phyloP scores from a whole-genome alignment of 2,888 invertebrate genomes.

The Drosophila merina region DNA sequence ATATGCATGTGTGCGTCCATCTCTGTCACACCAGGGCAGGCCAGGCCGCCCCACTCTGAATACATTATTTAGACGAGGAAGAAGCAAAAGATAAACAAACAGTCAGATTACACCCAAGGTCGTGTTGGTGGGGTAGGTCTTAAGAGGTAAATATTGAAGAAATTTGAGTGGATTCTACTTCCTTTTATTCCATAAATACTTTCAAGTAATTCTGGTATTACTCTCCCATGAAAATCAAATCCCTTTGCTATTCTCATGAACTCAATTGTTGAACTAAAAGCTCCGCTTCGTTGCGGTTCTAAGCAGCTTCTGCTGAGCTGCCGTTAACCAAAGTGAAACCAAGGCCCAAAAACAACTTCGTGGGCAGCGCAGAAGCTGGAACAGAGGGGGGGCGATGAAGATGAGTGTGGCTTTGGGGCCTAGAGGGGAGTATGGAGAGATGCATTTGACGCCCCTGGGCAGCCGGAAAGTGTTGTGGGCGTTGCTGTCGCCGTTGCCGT shows the following conservation, averaged over 20 bases:
- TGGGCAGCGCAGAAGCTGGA: constrained; percentile 28
- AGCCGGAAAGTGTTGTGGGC: constrained; percentile 59
- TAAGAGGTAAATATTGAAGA: too few species aligned
- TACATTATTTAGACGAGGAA: constrained; percentile 43
- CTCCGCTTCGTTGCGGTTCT: constrained; percentile 16
- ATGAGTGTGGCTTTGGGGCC: neutral
- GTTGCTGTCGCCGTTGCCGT: constrained; percentile 29
- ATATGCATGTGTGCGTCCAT: constrained; percentile 32
- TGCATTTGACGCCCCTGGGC: constrained; percentile 65
- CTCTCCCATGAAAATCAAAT: neutral
- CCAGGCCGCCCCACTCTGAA: constrained; percentile 10
- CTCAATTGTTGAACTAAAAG: constrained; percentile 1
- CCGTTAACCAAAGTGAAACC: constrained; percentile 32
- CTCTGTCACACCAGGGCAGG: constrained; percentile 19
- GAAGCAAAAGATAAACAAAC: constrained; percentile 30
- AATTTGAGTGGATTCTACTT: neutral
- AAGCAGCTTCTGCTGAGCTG: constrained; percentile 23
- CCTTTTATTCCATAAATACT: too few species aligned
- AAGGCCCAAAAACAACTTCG: constrained; percentile 34
- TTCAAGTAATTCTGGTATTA: too few species aligned
- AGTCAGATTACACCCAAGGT: constrained; percentile 4
- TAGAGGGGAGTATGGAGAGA: constrained; percentile 9
- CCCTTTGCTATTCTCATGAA: neutral
- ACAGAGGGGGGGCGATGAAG: neutral
- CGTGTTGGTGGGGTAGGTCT: neutral